Evolutionary conservation across 2,888 invertebrate genomes (phyloP), one percentile per base, ranked within the genome.

Genomic region (Protodeltote pygarga): DNA sequence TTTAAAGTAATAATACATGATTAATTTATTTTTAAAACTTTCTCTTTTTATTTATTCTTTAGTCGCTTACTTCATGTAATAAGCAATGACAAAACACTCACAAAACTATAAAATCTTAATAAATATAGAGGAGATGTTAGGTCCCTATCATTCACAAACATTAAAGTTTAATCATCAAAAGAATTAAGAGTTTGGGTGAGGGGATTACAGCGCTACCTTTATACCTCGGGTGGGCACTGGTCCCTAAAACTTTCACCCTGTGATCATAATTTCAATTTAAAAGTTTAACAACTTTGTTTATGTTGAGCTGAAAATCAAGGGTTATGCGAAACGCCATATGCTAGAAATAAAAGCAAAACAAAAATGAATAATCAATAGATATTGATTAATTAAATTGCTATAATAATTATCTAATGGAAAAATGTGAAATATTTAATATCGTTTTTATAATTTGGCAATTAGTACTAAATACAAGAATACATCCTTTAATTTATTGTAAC

Each of bases 261-360:
- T 73, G 75, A 78, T 79, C 77, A 81, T 82, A 80, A 84, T 82
- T 82, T 77, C 76, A 81, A 85, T 83, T 82, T 80, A 77, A 81
- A 84, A 85, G 77, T 82, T 84, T 65, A 50, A 58, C 58, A 73
- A 72, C 73, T 73, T 73, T 79, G 76, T 79, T 77, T 76, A 73
- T 65, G 66, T 75, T 75, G 47, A 51, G 57, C 58, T 57, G 34
- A 68, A n/a, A 74, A 77, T 68, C 60, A 66, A 69, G 62, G 65
- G 67, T 41, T 70, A 53, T 63, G 58, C 57, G 64, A 62, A 63
- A 40, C 41, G 46, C 46, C 46, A 44, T 51, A 62, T 53, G 60
- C 19, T 41, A 32, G 46, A 16, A 44, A 46, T 34, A 44, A 40
- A 48, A 47, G 20, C 34, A 50, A 42, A 46, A 50, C 27, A 54